Evolutionary conservation across 2,113 vertebrate species (phyloP), one percentile per base, ranked within the genome.

Genomic region (Ciconia maguari): DNA sequence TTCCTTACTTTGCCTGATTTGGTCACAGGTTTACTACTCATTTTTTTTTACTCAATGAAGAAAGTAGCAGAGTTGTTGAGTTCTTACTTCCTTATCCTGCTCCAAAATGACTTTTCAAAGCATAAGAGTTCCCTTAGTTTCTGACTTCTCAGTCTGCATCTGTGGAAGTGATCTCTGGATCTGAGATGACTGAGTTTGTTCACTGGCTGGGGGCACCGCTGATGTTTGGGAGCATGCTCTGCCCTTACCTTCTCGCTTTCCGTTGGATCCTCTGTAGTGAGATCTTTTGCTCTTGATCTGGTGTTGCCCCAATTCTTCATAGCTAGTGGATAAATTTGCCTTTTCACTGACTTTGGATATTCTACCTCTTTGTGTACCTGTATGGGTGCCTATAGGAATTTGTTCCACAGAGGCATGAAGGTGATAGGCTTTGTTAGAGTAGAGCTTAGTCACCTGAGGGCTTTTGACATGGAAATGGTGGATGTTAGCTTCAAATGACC

Each of bases 181-280:
- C 58, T 10, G 66, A 14, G 30, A 1, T 24, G 38, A 17, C 9
- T 1, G 13, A 65, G 60, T 18, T 49, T 27, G 18, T 36, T 68
- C 16, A 2, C 22, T 25, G 52, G 19, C 69, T 42, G 24, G 72
- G 86, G 68, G 41, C 19, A 2, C 68, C 36, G 54, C 27, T 10
- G 9, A 1, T 1, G 11, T n/a, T 52, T 58, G 69, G 75, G 57
- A 77, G 4, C 1, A 0, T 18, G 30, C 2, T 11, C 55, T 78
- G 64, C 36, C 61, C 60, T 80, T 9, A 11, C 41, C 76, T 21
- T 54, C 34, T 36, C 61, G 32, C 42, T 84, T 74, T 22, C 42
- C 52, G 6, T 4, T 38, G 29, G 15, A 36, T 82, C 89, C 54
- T 76, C 54, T 80, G 30, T 4, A 11, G 7, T 19, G 66, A 57